These are phyloP conservation scores for Drosophila percnosoma DNA, from an alignment of 2,888 invertebrate genomes.

Conservation along the genomic window DNA sequence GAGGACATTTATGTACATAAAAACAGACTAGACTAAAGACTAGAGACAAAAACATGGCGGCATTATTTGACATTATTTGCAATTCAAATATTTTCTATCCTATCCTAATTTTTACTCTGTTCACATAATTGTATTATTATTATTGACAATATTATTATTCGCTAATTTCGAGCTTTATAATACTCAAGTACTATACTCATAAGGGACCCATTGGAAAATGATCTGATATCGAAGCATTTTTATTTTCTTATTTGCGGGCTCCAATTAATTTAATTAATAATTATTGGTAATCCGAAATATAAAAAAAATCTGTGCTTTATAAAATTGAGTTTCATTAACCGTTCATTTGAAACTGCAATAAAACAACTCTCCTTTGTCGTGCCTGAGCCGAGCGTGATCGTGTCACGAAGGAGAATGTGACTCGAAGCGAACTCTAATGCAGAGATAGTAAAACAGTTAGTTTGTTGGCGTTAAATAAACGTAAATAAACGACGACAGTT, in stretches of 20 bases:
- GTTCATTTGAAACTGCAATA: not conserved
- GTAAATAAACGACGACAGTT: constrained; percentile 59
- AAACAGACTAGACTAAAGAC: not conserved
- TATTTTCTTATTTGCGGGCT: not conserved
- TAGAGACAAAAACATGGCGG: not conserved
- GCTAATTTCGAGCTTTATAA: not conserved
- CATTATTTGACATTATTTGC: not conserved
- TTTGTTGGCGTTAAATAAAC: constrained; percentile 51
- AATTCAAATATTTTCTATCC: not conserved
- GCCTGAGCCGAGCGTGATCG: not conserved
- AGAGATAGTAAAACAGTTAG: constrained; percentile 50
- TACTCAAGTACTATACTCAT: not conserved
- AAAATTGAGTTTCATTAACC: not conserved
- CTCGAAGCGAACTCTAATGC: not conserved
- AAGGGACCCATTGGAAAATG: not conserved
- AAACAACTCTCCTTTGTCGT: not conserved
- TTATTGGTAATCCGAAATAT: not conserved
- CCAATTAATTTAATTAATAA: not conserved
- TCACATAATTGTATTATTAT: not conserved
- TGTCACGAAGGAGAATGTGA: not conserved
- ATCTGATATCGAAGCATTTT: not conserved
- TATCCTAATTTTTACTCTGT: not conserved
- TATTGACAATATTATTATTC: too few relatives aligned
- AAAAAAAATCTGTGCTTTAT: not conserved
- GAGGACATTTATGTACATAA: not conserved